Conservation (phyloP, 1,140 invertebrate species). For the Myzus persicae region DNA sequence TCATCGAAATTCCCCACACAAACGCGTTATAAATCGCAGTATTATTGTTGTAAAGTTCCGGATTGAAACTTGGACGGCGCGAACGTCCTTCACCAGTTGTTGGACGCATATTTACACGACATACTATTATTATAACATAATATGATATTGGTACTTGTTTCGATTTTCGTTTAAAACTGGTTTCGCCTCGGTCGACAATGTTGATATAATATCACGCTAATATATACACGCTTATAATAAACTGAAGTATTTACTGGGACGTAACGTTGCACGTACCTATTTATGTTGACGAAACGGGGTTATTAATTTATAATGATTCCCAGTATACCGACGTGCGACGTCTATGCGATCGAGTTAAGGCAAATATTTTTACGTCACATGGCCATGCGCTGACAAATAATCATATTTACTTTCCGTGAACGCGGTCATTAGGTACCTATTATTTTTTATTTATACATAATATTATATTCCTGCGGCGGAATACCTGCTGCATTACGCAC, state of each 20-base stretch:
- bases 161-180: neutral
- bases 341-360: neutral
- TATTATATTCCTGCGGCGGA: neutral
- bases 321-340: neutral
- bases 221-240: neutral
- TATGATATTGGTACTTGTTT: neutral
- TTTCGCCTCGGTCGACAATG: neutral
- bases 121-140: neutral
- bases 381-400: neutral
- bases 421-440: neutral
- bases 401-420: neutral
- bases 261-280: neutral
- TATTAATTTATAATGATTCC: neutral
- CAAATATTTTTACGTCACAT: constrained; percentile 20
- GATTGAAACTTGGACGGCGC: neutral
- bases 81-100: neutral
- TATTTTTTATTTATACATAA: neutral
- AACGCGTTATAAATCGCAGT: neutral
- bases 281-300: neutral
- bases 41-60: neutral
- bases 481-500: constrained; percentile 17
- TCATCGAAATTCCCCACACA: neutral
- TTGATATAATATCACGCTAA: neutral
- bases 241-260: neutral
- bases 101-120: neutral